These are phyloP conservation scores for Calonectris borealis DNA, from an alignment of 2,113 vertebrate species.

Conservation along the genomic window DNA sequence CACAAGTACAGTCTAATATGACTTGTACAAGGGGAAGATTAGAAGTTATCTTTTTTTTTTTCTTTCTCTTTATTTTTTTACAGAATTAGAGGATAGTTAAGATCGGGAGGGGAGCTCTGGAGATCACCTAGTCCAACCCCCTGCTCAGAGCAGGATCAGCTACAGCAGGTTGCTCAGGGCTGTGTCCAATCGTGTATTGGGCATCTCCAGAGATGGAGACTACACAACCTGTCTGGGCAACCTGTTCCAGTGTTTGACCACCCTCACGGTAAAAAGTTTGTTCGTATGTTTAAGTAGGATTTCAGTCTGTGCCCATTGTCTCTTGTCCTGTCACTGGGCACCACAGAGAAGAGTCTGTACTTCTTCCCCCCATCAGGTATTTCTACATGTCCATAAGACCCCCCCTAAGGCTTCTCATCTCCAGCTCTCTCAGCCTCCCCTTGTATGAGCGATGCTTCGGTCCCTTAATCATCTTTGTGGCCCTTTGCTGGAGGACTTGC, in stretches of 20 bases:
- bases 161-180: not conserved
- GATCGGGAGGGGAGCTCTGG: not conserved
- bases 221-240: not conserved
- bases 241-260: not conserved
- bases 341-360: not conserved
- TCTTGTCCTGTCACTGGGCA: not conserved
- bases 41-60: not conserved
- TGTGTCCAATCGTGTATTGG: not conserved
- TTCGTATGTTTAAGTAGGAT: not conserved
- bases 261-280: not conserved
- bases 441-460: not conserved
- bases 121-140: not conserved
- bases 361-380: not conserved
- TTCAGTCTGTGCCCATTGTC: not conserved
- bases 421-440: not conserved
- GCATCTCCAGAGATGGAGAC: not conserved
- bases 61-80: not conserved
- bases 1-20: not conserved
- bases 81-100: not conserved
- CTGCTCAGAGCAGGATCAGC: not conserved
- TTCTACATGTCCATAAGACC: fast-evolving
- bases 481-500: not conserved
- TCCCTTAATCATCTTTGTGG: not conserved
- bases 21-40: not conserved
- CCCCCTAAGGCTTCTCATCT: not conserved